Conservation (phyloP, 2,888 invertebrate genomes). For the Halictus quadricinctus region DNA sequence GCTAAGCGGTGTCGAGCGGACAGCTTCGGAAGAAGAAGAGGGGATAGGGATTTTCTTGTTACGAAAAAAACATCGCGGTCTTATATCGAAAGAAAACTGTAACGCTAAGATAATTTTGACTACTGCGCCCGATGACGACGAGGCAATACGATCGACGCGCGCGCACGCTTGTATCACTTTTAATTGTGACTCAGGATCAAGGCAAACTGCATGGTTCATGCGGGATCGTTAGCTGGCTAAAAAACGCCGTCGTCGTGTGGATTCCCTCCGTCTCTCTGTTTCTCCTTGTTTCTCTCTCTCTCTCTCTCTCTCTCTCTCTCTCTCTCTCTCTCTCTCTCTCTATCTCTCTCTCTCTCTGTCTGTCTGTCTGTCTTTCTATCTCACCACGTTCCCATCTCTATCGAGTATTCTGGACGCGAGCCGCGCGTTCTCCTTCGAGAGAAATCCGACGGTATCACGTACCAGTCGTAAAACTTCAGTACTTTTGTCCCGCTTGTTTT, state of each 20-base stretch:
- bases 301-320: not conserved
- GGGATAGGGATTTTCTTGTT: no score
- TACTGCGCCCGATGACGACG: no score
- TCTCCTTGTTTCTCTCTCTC: not conserved
- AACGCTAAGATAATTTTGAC: no score
- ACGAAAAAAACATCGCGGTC: no score
- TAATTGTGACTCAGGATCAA: slow-evolving; percentile 41
- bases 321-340: not conserved
- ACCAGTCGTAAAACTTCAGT: slow-evolving; percentile 14
- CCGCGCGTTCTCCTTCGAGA: slow-evolving; percentile 1
- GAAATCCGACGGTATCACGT: slow-evolving; percentile 24
- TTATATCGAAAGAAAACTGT: no score
- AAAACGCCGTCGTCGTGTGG: slow-evolving; percentile 16
- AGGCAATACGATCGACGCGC: slow-evolving; percentile 6
- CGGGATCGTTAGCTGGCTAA: not conserved
- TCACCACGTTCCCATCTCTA: not conserved
- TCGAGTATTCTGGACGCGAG: slow-evolving; percentile 2
- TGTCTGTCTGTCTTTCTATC: no score
- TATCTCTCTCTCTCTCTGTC: not conserved
- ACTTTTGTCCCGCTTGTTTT: slow-evolving; percentile 4
- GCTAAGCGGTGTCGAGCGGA: no score
- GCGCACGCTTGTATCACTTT: not conserved
- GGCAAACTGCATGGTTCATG: slow-evolving; percentile 26
- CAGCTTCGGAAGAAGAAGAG: no score
- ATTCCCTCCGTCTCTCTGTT: not conserved